Evolutionary conservation across 2,113 vertebrate species (phyloP).

Genomic region (Phaethon lepturus): DNA sequence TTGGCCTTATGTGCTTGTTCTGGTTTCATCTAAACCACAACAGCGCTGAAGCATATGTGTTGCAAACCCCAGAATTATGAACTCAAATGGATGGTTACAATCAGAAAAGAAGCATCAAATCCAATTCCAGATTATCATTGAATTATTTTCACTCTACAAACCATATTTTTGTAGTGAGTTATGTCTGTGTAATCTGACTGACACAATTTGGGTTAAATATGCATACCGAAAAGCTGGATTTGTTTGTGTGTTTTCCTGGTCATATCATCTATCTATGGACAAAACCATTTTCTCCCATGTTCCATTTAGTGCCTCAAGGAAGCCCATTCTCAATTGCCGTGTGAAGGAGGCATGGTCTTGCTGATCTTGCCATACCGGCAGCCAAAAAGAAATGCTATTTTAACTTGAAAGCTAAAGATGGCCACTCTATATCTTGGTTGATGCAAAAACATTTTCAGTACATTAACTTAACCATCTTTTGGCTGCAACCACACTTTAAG

Average conservation of each 20-base stretch:
- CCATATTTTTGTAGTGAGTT: not conserved
- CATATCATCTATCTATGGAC: not conserved
- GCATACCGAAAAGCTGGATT: not conserved
- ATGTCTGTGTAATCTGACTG: not conserved
- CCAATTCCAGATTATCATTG: not conserved
- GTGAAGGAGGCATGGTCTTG: not conserved
- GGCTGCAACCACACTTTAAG: not conserved
- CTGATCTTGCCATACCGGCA: not conserved
- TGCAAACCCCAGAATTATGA: not conserved
- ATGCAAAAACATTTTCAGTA: not conserved
- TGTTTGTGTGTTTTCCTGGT: not conserved
- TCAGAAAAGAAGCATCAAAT: not conserved
- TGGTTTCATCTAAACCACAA: no score
- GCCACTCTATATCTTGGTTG: not conserved
- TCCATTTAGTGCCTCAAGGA: not conserved
- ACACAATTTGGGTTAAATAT: not conserved
- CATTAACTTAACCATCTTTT: not conserved
- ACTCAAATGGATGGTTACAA: not conserved
- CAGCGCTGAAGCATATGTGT: not conserved
- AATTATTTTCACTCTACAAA: not conserved
- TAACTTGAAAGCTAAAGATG: not conserved
- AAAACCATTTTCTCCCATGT: not conserved
- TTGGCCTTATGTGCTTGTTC: not conserved
- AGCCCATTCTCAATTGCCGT: not conserved
- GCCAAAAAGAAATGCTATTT: not conserved